Evolutionary conservation across 2,888 invertebrate species (phyloP).

Genomic region (Ormyrus rosae): DNA sequence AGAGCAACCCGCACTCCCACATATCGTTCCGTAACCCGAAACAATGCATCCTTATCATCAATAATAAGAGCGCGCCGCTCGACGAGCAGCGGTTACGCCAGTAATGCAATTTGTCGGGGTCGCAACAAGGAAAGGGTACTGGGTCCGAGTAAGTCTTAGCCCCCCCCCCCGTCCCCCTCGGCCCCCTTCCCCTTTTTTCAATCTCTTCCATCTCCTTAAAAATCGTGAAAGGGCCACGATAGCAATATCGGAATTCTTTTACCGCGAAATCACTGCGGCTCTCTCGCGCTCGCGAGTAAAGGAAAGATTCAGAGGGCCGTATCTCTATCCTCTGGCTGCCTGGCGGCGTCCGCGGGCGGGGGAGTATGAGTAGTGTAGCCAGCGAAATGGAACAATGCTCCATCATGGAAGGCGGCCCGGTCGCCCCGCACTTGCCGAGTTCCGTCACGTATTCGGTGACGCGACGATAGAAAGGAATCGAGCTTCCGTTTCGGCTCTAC

Average conservation of each 20-base stretch:
- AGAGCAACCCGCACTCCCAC: too few relatives aligned
- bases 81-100: neutral
- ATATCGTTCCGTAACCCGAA: too few relatives aligned
- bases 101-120: conserved; percentile 42
- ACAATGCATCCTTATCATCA: too few relatives aligned
- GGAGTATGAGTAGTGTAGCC: conserved; percentile 52
- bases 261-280: conserved; percentile 49
- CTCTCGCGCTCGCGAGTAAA: conserved; percentile 9
- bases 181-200: neutral
- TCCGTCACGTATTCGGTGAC: conserved; percentile 61
- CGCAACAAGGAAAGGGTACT: neutral
- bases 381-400: conserved; percentile 60
- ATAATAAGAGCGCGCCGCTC: neutral
- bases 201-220: conserved; percentile 46
- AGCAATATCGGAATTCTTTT: conserved; percentile 55
- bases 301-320: conserved; percentile 8
- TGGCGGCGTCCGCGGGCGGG: neutral
- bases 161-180: too few relatives aligned
- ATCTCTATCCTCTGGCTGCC: neutral
- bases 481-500: conserved; percentile 57
- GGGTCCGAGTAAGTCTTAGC: neutral
- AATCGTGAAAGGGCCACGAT: conserved; percentile 42
- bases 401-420: conserved; percentile 24
- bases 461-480: conserved; percentile 61
- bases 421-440: conserved; percentile 55